Conservation (phyloP, 2,797 vertebrate species). For the Anabas testudineus region DNA sequence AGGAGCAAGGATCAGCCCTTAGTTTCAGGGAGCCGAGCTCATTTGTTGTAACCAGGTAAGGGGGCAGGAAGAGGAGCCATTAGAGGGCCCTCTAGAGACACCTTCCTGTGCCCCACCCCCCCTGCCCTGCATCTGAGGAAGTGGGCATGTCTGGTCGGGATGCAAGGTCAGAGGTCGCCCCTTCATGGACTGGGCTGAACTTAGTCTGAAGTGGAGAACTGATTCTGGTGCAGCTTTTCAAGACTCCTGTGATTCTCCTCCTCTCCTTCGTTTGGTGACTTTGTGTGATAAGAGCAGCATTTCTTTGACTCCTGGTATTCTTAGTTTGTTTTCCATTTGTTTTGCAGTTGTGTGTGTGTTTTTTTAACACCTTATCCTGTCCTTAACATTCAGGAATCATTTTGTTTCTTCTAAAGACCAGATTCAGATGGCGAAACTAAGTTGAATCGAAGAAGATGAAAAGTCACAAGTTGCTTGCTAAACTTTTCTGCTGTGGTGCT, state of each 20-base stretch:
- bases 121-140: constrained; percentile 30
- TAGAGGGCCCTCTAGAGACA: constrained; percentile 37
- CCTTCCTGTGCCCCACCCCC: constrained; percentile 43
- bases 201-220: constrained; percentile 63
- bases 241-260: constrained; percentile 37
- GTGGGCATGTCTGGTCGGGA: constrained; percentile 47
- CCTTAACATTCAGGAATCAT: constrained; percentile 38
- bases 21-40: constrained; percentile 53
- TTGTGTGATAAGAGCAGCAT: constrained; percentile 59
- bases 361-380: constrained; percentile 23
- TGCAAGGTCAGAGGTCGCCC: constrained; percentile 49
- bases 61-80: constrained; percentile 44
- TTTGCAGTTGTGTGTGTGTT: background rate
- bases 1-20: constrained; percentile 42
- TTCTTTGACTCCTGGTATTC: constrained; percentile 63
- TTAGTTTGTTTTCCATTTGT: constrained; percentile 59
- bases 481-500: constrained; percentile 70
- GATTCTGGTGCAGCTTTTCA: constrained; percentile 66
- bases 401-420: constrained; percentile 61
- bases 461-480: constrained; percentile 68
- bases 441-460: constrained; percentile 71
- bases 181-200: constrained; percentile 36
- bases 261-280: constrained; percentile 59
- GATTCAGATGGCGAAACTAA: constrained; percentile 56
- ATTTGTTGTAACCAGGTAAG: constrained; percentile 29